phyloP scores from a whole-genome alignment of 2,113 vertebrate genomes.

The Uria lomvia region DNA sequence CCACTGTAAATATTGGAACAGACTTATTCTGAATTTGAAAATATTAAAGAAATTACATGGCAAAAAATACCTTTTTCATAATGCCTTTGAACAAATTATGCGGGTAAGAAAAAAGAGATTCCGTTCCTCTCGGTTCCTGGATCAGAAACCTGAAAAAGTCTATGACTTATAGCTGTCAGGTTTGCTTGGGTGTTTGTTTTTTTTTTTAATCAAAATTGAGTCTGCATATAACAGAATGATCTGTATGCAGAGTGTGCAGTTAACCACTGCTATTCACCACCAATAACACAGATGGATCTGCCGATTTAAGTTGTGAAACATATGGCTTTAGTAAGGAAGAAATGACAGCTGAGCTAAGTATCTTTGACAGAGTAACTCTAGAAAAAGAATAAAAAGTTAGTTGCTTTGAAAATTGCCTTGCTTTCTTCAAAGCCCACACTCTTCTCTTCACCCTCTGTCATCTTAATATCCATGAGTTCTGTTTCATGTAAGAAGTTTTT shows the following conservation, averaged over 20 bases:
- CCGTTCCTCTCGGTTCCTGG: not conserved
- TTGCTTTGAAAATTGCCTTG: slow-evolving; percentile 62
- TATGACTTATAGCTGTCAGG: not conserved
- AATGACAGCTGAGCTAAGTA: slow-evolving; percentile 51
- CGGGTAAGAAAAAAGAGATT: not conserved
- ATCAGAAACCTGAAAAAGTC: not conserved
- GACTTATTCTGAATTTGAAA: not conserved
- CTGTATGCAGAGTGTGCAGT: not conserved
- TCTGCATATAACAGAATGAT: not conserved
- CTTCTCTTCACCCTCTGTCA: slow-evolving; percentile 45
- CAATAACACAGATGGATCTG: slow-evolving; percentile 46
- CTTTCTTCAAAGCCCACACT: slow-evolving; percentile 66
- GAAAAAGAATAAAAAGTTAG: slow-evolving; percentile 58
- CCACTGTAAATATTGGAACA: not conserved
- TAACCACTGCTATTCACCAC: slow-evolving; percentile 11
- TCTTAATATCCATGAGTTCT: slow-evolving; percentile 62
- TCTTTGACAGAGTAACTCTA: slow-evolving; percentile 54
- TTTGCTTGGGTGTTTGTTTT: not conserved
- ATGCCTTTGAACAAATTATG: not conserved
- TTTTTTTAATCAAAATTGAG: not conserved
- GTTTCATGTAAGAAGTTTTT: slow-evolving; percentile 52
- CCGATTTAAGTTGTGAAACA: slow-evolving; percentile 29
- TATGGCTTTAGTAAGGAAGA: slow-evolving; percentile 42
- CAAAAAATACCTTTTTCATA: not conserved
- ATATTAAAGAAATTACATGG: not conserved